Base-by-base conservation (phyloP, 1,140 invertebrate genomes). In the Hyles euphorbiae region DNA sequence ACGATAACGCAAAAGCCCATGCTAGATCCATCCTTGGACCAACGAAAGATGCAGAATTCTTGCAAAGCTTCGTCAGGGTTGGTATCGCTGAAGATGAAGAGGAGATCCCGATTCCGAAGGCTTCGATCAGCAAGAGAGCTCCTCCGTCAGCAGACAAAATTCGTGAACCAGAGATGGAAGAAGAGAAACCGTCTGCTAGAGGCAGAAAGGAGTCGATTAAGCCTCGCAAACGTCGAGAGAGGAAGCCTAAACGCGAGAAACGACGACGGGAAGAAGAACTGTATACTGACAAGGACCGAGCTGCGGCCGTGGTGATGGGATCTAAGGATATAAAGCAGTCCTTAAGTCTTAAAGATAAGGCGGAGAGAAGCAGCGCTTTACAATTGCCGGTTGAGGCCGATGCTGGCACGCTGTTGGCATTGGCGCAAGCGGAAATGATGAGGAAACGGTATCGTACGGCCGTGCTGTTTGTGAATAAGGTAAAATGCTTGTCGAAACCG, bases 251-350 rank as follows among this genome's bases (percentile, higher is more conserved):
- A 68, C 90, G 88, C 8, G 89, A 91, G 34, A 83, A 90, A 62
- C 90, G 91, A 33, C 90, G 91, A 12, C 90, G 90, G n/a, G 92
- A 94, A 67, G 94, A 95, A 59, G 96, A 97, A 74, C 82, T 95
- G 9, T 97, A 97, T 75, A 97, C 95, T 7, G 96, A 97, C 79
- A 97, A 97, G 74, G 96, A 97, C 78, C 86, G 96, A 7, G 96
- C 96, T 0, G 96, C 96, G 0, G 96, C 96, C 1, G 96, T 97
- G 4, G 95, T 95, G 67, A 92, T 96, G 90, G 95, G 95, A 0
- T 93, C 90, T 61, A 89, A 93, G 50, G 96, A 97, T 76, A 97
- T 97, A 43, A 97, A 97, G 72, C 93, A 94, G 61, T 95, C 94
- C 32, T 84, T 97, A 53, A 95, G 93, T 73, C 91, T 95, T 60